phyloP scores from a whole-genome alignment of 2,113 vertebrate genomes.

The Pluvialis apricaria region DNA sequence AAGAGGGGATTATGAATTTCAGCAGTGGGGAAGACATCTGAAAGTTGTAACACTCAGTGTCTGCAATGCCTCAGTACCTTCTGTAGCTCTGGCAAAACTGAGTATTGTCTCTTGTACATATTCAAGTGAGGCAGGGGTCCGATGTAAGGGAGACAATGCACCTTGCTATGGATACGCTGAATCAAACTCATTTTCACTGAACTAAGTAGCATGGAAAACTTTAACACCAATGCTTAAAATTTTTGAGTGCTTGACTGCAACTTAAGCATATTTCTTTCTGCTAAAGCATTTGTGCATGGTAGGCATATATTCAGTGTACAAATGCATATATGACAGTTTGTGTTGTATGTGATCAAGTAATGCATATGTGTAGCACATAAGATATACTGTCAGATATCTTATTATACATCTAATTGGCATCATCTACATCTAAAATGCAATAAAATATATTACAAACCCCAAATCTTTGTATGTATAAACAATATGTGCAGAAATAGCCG shows the following conservation, averaged over 20 bases:
- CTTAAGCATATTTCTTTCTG: neutral
- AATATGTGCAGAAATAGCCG: neutral
- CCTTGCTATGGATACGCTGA: neutral
- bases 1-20: neutral
- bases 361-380: neutral
- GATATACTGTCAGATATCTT: neutral
- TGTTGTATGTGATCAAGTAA: neutral
- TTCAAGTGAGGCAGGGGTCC: neutral
- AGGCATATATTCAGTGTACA: neutral
- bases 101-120: accelerated
- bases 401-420: neutral
- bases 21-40: neutral
- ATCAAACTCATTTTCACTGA: neutral
- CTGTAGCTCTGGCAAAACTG: neutral
- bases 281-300: neutral
- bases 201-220: neutral
- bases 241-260: neutral
- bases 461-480: neutral
- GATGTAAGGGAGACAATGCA: neutral
- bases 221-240: neutral
- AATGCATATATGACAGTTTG: neutral
- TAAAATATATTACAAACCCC: neutral
- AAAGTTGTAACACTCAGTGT: neutral
- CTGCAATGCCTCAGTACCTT: neutral
- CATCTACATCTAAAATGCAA: neutral